Base-by-base conservation (phyloP, 2,797 vertebrate genomes). In the Zalophus californianus region DNA sequence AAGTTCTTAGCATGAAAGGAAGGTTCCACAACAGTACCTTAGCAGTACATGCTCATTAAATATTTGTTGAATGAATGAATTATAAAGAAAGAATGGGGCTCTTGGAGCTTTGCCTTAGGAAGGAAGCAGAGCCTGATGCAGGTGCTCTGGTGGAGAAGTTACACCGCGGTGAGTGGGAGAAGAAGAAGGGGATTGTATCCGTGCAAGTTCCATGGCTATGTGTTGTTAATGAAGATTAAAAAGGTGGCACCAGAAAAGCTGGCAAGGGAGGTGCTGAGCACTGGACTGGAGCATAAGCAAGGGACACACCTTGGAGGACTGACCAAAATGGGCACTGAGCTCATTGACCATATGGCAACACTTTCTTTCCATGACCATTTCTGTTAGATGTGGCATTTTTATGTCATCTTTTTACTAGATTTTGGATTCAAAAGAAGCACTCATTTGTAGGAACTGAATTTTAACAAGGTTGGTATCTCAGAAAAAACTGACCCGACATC, bases 391-490 rank as follows among this genome's bases (percentile, higher is more conserved):
- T 50, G 25, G 9, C 35, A 54, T 38, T 91, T 90, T 66, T 13
- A 88, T 90, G 38, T 27, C 79, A 72, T 80, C 29, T 23, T 92
- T 91, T 92, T 84, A 86, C 52, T 92, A 38, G 20, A 88, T 35
- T 94, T 96, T 72, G 52, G n/a, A 94, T 95, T 97, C 70, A 52
- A 91, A 92, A 60, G 75, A 83, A 91, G 41, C 27, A 68, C 66
- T 72, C 64, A 84, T 15, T 89, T 79, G 29, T 75, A 82, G 29
- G 80, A 84, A 79, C 27, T 96, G 82, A 96, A 90, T 79, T 82
- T 91, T 97, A 96, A 86, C 58, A 86, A 96, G 90, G 82, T 91
- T 86, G 50, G 7, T 86, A 70, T 90, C 90, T 90, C 66, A 91
- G 93, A 64, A 72, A 83, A 95, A 68, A 90, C 77, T 96, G 77